A percentile compares a stretch with the other conserved stretches of the same genome.
These are phyloP conservation scores for Camponotus fellah DNA, from an alignment of 2,888 invertebrate genomes.

Conservation along the genomic window DNA sequence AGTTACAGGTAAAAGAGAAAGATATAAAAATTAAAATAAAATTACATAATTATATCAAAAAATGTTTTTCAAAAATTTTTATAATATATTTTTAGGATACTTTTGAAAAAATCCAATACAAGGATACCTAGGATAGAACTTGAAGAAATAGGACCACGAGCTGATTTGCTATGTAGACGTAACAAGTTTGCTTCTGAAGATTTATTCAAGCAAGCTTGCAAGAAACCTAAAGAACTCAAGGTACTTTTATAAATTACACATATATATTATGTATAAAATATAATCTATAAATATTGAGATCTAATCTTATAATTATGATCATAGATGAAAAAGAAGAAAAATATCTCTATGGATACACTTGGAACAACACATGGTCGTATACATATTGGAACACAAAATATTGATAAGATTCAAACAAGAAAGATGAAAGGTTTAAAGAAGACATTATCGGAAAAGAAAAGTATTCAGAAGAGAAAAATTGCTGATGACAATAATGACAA, in stretches of 20 bases:
- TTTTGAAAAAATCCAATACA: constrained; percentile 96
- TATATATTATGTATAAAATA: neutral
- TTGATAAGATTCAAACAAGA: constrained; percentile 94
- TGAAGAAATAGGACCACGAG: constrained; percentile 96
- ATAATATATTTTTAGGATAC: constrained; percentile 88
- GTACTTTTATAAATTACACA: constrained; percentile 76
- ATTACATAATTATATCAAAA: neutral
- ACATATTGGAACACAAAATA: constrained; percentile 96
- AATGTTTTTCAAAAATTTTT: neutral
- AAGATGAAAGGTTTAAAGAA: constrained; percentile 96
- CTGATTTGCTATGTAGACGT: constrained; percentile 95
- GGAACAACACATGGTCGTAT: constrained; percentile 96
- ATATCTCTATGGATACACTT: constrained; percentile 94
- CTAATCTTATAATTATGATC: constrained; percentile 19
- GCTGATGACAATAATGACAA: constrained; percentile 73
- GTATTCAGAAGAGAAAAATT: constrained; percentile 88
- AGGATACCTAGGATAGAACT: constrained; percentile 96
- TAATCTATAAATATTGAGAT: neutral
- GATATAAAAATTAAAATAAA: constrained; percentile 17
- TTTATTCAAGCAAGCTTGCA: constrained; percentile 93
- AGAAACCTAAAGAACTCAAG: constrained; percentile 92
- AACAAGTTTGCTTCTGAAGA: constrained; percentile 96
- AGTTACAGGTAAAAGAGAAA: constrained; percentile 87
- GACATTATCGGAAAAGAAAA: constrained; percentile 90
- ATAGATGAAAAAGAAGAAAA: constrained; percentile 96